These are phyloP conservation scores for Portevinia maculata DNA, from an alignment of 2,888 invertebrate genomes.

Conservation along the genomic window DNA sequence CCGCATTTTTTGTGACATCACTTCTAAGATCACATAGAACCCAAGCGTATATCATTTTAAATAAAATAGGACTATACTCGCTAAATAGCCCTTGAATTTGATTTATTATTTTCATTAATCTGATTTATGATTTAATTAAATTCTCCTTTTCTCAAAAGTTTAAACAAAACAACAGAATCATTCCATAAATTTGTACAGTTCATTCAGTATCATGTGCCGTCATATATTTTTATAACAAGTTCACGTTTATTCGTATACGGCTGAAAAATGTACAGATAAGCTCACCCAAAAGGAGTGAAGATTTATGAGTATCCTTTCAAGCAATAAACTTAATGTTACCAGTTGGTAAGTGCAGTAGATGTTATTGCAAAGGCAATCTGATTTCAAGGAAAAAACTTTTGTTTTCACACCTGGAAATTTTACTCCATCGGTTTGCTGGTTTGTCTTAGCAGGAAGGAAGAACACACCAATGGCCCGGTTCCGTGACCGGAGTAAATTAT, in stretches of 20 bases:
- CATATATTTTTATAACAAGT: neutral
- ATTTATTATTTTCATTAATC: neutral
- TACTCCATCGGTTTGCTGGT: neutral
- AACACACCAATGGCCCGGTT: slow-evolving; percentile 41
- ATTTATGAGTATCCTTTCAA: slow-evolving; percentile 13
- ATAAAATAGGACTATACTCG: too few relatives aligned
- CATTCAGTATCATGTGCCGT: slow-evolving; percentile 1
- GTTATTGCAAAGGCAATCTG: neutral
- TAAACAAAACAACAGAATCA: neutral
- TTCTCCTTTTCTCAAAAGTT: neutral
- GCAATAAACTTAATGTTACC: slow-evolving; percentile 7
- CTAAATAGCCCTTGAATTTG: neutral
- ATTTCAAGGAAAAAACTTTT: slow-evolving; percentile 36
- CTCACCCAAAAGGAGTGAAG: neutral
- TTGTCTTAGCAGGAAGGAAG: slow-evolving; percentile 42
- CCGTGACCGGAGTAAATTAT: slow-evolving; percentile 64
- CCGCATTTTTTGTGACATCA: too few relatives aligned
- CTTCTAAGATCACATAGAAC: too few relatives aligned
- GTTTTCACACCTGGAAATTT: slow-evolving; percentile 44
- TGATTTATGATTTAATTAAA: neutral
- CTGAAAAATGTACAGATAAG: neutral
- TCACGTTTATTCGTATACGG: neutral
- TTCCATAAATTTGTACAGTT: neutral
- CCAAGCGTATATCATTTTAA: too few relatives aligned
- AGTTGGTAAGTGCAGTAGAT: neutral